Evolutionary conservation across 2,113 vertebrate species (phyloP).

Genomic region (Elgaria multicarinata): DNA sequence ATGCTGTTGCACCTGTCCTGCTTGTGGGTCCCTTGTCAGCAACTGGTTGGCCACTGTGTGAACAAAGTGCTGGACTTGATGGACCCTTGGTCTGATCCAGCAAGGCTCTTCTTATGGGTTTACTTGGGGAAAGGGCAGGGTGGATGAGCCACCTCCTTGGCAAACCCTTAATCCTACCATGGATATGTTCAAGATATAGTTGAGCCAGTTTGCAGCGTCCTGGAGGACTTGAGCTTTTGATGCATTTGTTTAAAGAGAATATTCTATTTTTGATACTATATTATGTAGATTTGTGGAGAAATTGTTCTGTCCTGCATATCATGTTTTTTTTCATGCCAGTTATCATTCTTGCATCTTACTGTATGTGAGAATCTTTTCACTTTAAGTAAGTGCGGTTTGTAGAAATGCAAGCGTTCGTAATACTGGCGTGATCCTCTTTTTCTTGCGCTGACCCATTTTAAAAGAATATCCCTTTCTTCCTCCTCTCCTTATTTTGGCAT

Average conservation of each 20-base stretch:
- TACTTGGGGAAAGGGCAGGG: neutral
- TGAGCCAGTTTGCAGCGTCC: neutral
- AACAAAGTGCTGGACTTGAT: no score
- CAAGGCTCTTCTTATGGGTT: no score
- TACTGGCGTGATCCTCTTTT: no score
- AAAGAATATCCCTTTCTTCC: neutral
- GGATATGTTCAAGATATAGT: neutral
- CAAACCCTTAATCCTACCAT: neutral
- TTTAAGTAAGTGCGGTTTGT: neutral
- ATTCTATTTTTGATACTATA: neutral
- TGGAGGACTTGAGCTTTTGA: neutral
- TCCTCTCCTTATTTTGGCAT: neutral
- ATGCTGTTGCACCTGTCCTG: no score
- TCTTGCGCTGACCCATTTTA: neutral
- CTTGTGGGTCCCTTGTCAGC: no score
- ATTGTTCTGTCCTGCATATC: neutral
- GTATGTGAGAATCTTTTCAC: neutral
- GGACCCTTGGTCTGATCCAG: no score
- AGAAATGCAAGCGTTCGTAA: neutral
- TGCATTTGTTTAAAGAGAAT: neutral
- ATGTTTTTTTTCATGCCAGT: neutral
- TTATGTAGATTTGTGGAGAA: no score
- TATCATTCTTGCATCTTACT: neutral
- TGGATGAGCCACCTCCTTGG: neutral
- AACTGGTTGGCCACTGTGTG: no score